Conservation (phyloP, 2,113 vertebrate species). For the Petroica traversi region DNA sequence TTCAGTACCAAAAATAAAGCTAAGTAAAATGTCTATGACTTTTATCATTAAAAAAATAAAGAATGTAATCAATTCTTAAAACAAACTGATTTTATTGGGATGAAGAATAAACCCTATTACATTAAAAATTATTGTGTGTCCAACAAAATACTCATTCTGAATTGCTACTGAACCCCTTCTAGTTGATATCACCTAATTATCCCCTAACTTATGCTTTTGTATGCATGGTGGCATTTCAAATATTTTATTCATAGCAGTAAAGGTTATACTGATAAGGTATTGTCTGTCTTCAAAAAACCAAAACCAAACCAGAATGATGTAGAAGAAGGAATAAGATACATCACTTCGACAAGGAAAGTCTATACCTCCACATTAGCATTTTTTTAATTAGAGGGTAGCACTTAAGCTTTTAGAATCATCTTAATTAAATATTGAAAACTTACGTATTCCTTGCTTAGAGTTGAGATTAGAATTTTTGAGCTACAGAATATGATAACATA, state of each 20-base stretch:
- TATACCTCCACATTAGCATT: slow-evolving; percentile 60
- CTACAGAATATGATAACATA: neutral
- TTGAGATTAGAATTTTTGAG: slow-evolving; percentile 34
- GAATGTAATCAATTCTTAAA: neutral
- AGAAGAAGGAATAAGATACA: slow-evolving; percentile 53
- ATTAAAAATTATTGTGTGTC: neutral
- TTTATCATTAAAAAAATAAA: neutral
- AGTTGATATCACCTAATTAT: neutral
- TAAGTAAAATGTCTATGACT: neutral
- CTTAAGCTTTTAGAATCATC: slow-evolving; percentile 55
- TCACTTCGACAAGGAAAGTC: slow-evolving; percentile 40
- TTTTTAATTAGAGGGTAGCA: slow-evolving; percentile 67
- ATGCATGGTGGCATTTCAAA: slow-evolving; percentile 10
- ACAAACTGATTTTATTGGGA: neutral
- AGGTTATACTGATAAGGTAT: neutral
- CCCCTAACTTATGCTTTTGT: neutral
- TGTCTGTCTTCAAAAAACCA: neutral
- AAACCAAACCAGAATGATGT: neutral
- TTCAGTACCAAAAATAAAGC: neutral
- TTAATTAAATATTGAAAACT: slow-evolving; percentile 68
- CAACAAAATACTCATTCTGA: neutral
- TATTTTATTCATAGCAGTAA: slow-evolving; percentile 57
- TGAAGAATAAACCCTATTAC: neutral
- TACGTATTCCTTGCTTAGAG: neutral
- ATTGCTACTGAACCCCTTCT: neutral